phyloP scores from a whole-genome alignment of 1,140 invertebrate species.

The Aphis craccivora region DNA sequence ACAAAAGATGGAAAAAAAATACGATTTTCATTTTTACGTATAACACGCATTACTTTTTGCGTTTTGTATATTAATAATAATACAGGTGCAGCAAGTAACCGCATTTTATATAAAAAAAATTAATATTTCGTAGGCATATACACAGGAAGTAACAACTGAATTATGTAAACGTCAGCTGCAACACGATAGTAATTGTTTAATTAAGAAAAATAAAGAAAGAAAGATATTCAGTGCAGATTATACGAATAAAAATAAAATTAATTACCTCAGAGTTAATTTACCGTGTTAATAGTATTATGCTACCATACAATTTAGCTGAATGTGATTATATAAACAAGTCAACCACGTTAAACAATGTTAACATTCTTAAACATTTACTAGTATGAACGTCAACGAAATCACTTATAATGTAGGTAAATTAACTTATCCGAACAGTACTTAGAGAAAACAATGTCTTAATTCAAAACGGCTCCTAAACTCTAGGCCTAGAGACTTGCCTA shows the following conservation, averaged over 20 bases:
- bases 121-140: neutral
- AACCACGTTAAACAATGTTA: neutral
- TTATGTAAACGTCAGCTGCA: neutral
- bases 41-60: neutral
- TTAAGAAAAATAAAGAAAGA: neutral
- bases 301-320: neutral
- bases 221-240: neutral
- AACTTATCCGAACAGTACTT: neutral
- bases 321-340: neutral
- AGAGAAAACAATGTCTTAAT: neutral
- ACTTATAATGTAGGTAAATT: neutral
- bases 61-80: neutral
- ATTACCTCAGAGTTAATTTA: neutral
- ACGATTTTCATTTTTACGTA: neutral
- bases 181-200: neutral
- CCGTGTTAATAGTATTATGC: neutral
- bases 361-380: neutral
- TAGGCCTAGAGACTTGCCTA: neutral
- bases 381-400: neutral
- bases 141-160: neutral
- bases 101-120: neutral
- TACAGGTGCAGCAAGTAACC: conserved; percentile 11
- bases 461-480: neutral
- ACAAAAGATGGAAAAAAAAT: neutral
- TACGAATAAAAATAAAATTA: neutral